Evolutionary conservation across 2,113 vertebrate species (phyloP).

Genomic region (Rhinolophus sinicus): DNA sequence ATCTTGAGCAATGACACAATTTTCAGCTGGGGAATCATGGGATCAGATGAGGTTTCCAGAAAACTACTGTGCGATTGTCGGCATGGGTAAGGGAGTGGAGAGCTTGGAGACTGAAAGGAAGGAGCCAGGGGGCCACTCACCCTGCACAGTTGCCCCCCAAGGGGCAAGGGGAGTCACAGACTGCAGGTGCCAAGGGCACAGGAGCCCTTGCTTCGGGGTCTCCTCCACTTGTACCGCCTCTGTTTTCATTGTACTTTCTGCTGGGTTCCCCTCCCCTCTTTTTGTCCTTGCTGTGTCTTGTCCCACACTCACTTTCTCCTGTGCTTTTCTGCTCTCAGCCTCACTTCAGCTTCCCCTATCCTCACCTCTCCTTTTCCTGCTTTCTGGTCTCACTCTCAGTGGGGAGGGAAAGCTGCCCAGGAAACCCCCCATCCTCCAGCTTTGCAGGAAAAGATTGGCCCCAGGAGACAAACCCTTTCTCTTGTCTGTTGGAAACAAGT

Average conservation of each 20-base stretch:
- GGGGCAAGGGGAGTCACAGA: neutral
- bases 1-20: neutral
- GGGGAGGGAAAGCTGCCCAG: neutral
- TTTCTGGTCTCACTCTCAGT: neutral
- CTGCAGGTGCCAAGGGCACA: too few relatives aligned
- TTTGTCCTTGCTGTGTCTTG: neutral
- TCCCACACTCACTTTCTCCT: neutral
- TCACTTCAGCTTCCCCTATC: neutral
- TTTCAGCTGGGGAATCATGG: neutral
- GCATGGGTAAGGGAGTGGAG: neutral
- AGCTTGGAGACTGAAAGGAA: neutral
- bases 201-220: neutral
- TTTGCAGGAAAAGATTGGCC: neutral
- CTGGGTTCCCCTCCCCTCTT: neutral
- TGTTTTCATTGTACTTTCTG: neutral
- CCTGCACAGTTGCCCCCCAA: neutral
- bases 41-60: neutral
- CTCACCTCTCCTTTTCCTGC: neutral
- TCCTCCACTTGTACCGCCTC: neutral
- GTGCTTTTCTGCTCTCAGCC: neutral
- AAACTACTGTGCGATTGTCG: neutral
- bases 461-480: neutral
- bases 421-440: neutral
- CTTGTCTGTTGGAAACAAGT: conserved; percentile 19
- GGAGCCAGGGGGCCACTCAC: neutral